Conservation (phyloP, 2,888 invertebrate species). For the Cantharis rufa region DNA sequence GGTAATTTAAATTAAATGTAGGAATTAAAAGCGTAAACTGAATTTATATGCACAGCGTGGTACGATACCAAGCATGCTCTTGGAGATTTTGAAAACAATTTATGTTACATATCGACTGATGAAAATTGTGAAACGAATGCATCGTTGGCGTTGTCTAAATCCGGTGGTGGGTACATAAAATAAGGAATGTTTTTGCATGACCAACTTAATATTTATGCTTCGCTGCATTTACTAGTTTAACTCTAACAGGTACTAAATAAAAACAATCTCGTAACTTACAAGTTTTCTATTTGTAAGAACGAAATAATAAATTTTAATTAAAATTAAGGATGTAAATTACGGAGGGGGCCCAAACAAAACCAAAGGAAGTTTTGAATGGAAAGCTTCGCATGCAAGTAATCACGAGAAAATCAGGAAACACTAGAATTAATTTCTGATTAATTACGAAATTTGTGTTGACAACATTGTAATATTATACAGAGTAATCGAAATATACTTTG, state of each 20-base stretch:
- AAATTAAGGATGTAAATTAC: background rate
- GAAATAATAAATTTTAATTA: background rate
- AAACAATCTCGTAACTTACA: background rate
- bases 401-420: background rate
- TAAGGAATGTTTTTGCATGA: conserved; percentile 1
- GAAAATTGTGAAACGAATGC: background rate
- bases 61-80: background rate
- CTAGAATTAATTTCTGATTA: background rate
- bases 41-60: background rate
- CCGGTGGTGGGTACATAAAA: background rate
- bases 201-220: conserved; percentile 14
- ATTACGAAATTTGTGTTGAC: background rate
- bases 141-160: background rate
- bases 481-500: too few species aligned
- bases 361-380: background rate
- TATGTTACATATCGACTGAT: background rate
- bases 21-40: background rate
- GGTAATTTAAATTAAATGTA: background rate
- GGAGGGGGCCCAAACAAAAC: background rate
- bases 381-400: background rate
- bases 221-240: conserved; percentile 10
- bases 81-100: background rate
- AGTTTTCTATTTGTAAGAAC: background rate
- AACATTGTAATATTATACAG: background rate
- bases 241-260: background rate